Conservation (phyloP, 23 tunicate species). For the Trididemnum clinides region DNA sequence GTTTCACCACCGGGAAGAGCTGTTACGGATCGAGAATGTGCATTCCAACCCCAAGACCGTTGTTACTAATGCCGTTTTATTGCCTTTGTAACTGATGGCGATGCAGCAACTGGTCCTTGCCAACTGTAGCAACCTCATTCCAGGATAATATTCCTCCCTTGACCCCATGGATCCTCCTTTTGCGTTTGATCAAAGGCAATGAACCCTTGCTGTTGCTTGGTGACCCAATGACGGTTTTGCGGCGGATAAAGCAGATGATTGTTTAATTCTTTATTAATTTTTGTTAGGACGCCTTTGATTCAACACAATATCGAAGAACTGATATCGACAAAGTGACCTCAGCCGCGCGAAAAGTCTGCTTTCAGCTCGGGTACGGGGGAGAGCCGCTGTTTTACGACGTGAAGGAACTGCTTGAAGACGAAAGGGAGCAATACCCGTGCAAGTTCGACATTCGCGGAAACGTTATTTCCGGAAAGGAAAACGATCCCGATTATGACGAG, state of each 20-base stretch:
- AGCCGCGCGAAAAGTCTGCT: constrained; percentile 46
- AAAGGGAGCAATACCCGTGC: constrained; percentile 28
- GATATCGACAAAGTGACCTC: constrained; percentile 9
- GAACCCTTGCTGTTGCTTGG: neutral
- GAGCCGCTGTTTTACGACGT: constrained; percentile 40
- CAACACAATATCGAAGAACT: constrained; percentile 21
- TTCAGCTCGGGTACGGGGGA: constrained; percentile 48
- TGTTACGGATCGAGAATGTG: neutral
- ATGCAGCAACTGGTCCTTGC: too few species aligned
- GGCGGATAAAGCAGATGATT: neutral
- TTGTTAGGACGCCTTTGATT: constrained; percentile 45
- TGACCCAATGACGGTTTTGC: neutral
- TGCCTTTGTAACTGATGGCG: too few species aligned
- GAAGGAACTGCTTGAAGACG: constrained; percentile 27
- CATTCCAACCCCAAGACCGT: too few species aligned
- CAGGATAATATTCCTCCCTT: too few species aligned
- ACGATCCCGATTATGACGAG: constrained; percentile 43
- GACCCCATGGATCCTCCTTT: too few species aligned
- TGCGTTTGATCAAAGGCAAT: too few species aligned
- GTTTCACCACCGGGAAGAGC: too few species aligned
- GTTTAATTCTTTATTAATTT: neutral
- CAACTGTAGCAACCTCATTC: too few species aligned
- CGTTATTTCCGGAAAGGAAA: constrained; percentile 35
- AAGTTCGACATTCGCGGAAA: constrained; percentile 41
- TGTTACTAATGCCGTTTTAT: too few species aligned